Evolutionary conservation across 2,888 invertebrate species (phyloP), one percentile per base, ranked within the genome.

Genomic region (Diabrotica balteata): DNA sequence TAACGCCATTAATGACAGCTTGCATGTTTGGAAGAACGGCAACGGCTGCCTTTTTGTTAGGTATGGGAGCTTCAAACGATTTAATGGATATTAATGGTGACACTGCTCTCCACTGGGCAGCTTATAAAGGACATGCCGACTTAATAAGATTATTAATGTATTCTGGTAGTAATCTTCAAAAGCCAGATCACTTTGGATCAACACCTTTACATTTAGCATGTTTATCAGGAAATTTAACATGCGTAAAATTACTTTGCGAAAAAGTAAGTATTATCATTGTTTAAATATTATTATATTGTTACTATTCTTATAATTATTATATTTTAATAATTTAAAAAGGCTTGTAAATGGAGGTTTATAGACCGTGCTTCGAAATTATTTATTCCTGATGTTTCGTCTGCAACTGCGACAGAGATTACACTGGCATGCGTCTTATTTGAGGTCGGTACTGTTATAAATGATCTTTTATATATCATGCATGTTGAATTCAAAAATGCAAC

Each of bases 1-100:
- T 96, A 63, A 96, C 96, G 0, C 96, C 96, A 0, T 84, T 97
- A 59, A 96, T 96, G 91, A 93, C 94, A 0, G 95, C 95, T 0
- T 94, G 95, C 76, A 96, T 96, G 93, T 96, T 96, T 80, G 96
- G 96, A 8, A 90, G 94, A 79, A 93, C 94, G 3, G 94, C 95
- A 8, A 93, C 96, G 0, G 95, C 95, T 0, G 95, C 95, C 0
- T 96, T 94, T 82, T 86, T 97, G 0, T 87, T 97, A 60, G 96
- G 96, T 44, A 95, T 93, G 90, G 95, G 95, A 4, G 95, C 96
- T 0, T 87, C 93, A 1, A 92, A 94, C 73, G 91, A 94, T 78
- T 86, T 95, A 57, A 92, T 93, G 1, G 96, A 97, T 78, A 94
- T 94, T 75, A 96, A 97, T 80, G 96, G 96, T 0, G 96, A 97